Conservation (phyloP, 2,797 vertebrate species). For the Pangasius sanitwongsei region DNA sequence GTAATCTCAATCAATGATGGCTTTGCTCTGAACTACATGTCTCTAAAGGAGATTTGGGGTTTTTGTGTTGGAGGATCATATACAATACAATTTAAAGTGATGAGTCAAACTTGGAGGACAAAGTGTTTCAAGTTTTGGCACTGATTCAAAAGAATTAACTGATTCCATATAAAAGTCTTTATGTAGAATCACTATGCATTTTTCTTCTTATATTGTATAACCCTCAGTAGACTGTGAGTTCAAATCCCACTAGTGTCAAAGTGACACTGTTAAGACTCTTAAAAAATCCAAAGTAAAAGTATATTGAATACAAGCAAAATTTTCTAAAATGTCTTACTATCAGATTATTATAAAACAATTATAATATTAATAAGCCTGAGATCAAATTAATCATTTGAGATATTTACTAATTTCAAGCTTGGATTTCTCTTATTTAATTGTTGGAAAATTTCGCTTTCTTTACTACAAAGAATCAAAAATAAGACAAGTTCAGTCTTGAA, state of each 20-base stretch:
- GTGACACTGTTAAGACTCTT: neutral
- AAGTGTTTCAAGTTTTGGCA: neutral
- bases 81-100: neutral
- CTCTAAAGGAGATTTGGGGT: neutral
- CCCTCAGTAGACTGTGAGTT: neutral
- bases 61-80: neutral
- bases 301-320: neutral
- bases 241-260: neutral
- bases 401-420: neutral
- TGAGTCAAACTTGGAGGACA: neutral
- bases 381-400: neutral
- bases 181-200: neutral
- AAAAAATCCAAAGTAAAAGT: neutral
- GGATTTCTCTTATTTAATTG: neutral
- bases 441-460: neutral
- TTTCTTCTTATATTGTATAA: neutral
- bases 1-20: constrained; percentile 23
- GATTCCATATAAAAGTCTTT: neutral
- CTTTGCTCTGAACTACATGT: neutral
- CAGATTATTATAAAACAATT: neutral
- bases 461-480: neutral
- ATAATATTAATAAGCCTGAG: neutral
- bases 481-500: neutral
- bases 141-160: neutral
- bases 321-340: neutral